Percentiles rank a stretch among this genome's conserved stretches.
Conservation (phyloP, 2,888 invertebrate genomes). For the Caenorhabditis sulstoni region DNA sequence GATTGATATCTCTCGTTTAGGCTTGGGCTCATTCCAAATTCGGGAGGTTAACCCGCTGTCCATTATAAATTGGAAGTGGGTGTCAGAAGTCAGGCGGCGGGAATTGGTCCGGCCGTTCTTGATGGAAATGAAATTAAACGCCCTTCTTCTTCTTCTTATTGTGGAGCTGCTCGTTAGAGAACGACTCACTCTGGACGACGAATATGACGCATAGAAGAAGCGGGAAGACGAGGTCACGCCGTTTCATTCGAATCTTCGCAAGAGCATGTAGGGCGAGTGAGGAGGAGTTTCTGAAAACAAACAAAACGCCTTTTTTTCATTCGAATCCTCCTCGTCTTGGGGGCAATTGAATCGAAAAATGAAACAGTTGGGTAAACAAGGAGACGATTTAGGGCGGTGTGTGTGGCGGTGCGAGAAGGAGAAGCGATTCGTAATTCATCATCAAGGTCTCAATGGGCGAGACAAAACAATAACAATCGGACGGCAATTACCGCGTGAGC, state of each 20-base stretch:
- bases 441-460: constrained; percentile 35
- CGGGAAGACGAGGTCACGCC: constrained; percentile 47
- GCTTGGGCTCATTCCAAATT: neutral
- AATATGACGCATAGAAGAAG: constrained; percentile 23
- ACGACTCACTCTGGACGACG: constrained; percentile 46
- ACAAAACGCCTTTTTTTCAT: constrained; percentile 33
- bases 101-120: constrained; percentile 37
- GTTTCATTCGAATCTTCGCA: constrained; percentile 47
- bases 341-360: constrained; percentile 14
- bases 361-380: constrained; percentile 46
- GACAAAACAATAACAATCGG: constrained; percentile 55
- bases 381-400: constrained; percentile 5
- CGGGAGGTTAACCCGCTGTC: too few species aligned
- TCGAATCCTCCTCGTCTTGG: constrained; percentile 3
- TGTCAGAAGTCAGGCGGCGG: constrained; percentile 47
- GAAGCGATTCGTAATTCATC: constrained; percentile 53
- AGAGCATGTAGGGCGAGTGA: constrained; percentile 5
- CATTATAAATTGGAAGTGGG: constrained; percentile 1
- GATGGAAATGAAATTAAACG: constrained; percentile 55
- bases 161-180: constrained; percentile 19
- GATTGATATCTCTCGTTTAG: too few species aligned
- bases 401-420: constrained; percentile 32
- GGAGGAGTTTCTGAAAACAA: neutral
- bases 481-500: constrained; percentile 51
- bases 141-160: too few species aligned